These are phyloP conservation scores for Lasioglossum pauxillum DNA, from an alignment of 2,888 invertebrate genomes.

Conservation along the genomic window DNA sequence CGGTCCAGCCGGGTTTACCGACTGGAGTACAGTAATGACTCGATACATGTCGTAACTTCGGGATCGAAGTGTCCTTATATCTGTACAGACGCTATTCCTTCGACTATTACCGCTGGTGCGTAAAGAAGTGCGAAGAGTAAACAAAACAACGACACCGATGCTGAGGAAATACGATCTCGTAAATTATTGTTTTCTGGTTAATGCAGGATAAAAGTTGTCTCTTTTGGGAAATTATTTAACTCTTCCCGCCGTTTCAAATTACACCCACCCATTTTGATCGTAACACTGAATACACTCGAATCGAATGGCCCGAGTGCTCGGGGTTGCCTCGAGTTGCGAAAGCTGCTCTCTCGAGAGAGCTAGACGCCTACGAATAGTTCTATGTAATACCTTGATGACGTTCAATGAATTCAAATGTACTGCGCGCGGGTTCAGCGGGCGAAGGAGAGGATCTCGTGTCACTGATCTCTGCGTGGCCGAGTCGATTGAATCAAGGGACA, in stretches of 20 bases:
- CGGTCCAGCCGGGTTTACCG: not conserved
- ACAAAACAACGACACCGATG: not conserved
- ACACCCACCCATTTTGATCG: not conserved
- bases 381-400: slow-evolving; percentile 43
- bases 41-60: not conserved
- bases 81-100: not conserved
- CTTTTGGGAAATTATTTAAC: too few species aligned
- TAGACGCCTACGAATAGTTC: slow-evolving; percentile 40
- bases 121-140: not conserved
- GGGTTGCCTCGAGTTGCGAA: slow-evolving; percentile 22
- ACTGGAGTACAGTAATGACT: not conserved
- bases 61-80: not conserved
- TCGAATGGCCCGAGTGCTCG: not conserved
- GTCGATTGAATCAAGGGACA: slow-evolving; percentile 4
- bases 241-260: too few species aligned
- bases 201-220: too few species aligned
- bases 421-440: not conserved
- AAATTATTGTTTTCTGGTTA: not conserved
- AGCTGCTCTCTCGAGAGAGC: not conserved
- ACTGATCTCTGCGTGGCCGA: not conserved
- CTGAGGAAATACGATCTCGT: too few species aligned
- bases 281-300: too few species aligned
- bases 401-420: slow-evolving; percentile 47
- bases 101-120: not conserved
- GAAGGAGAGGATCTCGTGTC: slow-evolving; percentile 7